phyloP scores from a whole-genome alignment of 2,888 invertebrate species.

The Tethea ocularis region DNA sequence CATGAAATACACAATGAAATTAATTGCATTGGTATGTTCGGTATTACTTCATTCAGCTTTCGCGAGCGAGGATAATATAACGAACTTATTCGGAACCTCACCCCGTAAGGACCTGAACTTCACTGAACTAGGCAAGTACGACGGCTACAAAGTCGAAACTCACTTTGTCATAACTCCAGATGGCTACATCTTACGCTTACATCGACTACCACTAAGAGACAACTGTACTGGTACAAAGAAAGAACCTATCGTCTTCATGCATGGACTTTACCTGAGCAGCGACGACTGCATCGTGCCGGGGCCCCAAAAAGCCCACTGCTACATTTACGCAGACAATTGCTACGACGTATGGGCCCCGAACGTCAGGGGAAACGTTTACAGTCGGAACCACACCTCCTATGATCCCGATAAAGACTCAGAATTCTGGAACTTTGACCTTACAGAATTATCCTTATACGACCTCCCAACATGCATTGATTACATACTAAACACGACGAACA shows the following conservation, averaged over 20 bases:
- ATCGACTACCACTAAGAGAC: background rate
- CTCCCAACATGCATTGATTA: conserved; percentile 45
- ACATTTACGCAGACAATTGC: conserved; percentile 32
- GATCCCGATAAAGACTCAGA: conserved; percentile 28
- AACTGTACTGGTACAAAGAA: background rate
- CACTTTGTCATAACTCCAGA: too few relatives aligned
- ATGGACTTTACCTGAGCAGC: conserved; percentile 39
- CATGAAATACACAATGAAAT: background rate
- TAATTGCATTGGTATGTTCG: background rate
- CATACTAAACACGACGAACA: conserved; percentile 32
- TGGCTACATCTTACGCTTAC: background rate
- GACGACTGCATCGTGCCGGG: conserved; percentile 42
- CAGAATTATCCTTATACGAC: conserved; percentile 43
- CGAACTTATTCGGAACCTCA: background rate
- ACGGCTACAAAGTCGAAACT: too few relatives aligned
- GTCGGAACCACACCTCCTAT: conserved; percentile 24
- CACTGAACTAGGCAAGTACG: background rate
- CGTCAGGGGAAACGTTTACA: conserved; percentile 28
- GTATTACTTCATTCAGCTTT: background rate
- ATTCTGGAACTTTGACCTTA: conserved; percentile 44
- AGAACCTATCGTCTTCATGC: conserved; percentile 32
- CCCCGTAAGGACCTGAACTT: background rate
- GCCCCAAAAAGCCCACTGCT: conserved; percentile 36
- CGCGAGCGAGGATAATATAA: background rate
- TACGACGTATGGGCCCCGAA: conserved; percentile 37